Evolutionary conservation across 2,797 vertebrate species (phyloP).

Genomic region (Lepilemur ruficaudatus): DNA sequence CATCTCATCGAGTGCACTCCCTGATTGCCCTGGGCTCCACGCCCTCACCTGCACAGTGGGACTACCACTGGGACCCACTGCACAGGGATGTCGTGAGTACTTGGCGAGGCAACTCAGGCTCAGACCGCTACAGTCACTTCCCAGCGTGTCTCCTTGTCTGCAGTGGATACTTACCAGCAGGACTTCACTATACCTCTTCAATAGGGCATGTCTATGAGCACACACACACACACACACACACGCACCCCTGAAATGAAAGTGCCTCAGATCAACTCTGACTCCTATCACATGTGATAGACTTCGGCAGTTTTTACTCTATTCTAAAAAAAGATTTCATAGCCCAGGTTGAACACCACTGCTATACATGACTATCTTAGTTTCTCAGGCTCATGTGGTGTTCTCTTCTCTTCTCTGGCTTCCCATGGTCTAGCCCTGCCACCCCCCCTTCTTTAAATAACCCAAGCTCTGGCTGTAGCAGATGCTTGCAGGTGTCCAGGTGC

Average conservation of each 20-base stretch:
- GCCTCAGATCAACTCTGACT: background rate
- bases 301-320: background rate
- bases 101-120: no score
- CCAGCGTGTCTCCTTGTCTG: rapidly evolving
- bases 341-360: background rate
- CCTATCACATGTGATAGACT: background rate
- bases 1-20: background rate
- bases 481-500: no score
- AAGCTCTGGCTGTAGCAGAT: background rate
- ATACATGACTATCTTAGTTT: background rate
- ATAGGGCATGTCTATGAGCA: rapidly evolving
- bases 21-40: background rate
- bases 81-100: background rate
- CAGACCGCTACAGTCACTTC: rapidly evolving
- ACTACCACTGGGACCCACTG: rapidly evolving
- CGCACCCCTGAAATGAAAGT: background rate
- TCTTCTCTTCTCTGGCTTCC: no score
- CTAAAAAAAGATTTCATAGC: background rate
- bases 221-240: background rate
- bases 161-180: background rate
- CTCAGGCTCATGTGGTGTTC: background rate
- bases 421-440: rapidly evolving
- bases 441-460: background rate
- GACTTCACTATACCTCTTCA: background rate
- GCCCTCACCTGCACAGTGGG: background rate